A percentile compares a stretch with the other conserved stretches of the same genome.
Conservation (phyloP, 2,888 invertebrate species). For the Chloromyia formosa region DNA sequence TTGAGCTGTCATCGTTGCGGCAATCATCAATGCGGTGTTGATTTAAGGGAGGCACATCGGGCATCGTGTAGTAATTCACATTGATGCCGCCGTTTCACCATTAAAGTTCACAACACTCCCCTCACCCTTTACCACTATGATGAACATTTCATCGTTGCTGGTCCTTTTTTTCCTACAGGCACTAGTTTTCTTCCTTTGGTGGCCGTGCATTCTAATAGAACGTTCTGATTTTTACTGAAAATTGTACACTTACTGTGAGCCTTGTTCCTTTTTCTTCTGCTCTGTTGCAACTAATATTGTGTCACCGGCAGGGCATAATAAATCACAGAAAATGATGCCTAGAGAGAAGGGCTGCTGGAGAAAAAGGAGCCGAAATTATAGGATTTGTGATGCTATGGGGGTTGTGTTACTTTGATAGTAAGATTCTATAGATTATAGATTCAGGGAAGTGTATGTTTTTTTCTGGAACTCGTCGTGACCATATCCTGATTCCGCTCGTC, state of each 20-base stretch:
- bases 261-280: background rate
- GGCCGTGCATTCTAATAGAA: background rate
- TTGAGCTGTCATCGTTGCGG: no score
- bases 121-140: no score
- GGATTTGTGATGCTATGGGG: no score
- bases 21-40: background rate
- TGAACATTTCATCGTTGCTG: no score
- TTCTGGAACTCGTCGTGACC: no score
- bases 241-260: background rate
- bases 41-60: background rate
- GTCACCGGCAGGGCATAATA: background rate
- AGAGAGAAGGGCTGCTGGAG: background rate
- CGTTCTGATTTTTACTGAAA: background rate
- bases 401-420: no score
- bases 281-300: conserved; percentile 2
- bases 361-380: no score
- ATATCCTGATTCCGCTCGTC: no score
- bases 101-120: background rate
- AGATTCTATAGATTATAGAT: no score
- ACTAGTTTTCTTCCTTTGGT: background rate
- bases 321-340: background rate
- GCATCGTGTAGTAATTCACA: background rate
- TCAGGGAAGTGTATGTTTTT: no score
- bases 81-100: background rate
- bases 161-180: no score